Conservation (phyloP, 2,113 vertebrate genomes). For the Corythornis cristatus region DNA sequence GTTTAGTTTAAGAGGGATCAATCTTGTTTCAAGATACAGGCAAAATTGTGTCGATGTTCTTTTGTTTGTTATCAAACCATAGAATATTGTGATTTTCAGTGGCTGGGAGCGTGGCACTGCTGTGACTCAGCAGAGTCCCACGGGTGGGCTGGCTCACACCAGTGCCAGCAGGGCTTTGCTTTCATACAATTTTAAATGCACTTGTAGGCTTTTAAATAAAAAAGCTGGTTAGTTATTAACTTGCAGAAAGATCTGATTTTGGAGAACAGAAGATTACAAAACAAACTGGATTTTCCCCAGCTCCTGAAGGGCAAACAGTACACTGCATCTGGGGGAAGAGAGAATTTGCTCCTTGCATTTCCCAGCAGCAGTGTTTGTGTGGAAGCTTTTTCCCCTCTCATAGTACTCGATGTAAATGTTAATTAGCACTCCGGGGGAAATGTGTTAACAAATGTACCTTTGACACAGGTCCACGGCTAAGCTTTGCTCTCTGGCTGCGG, state of each 20-base stretch:
- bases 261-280: constrained; percentile 52
- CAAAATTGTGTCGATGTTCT: background rate
- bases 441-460: constrained; percentile 69
- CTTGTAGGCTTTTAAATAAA: constrained; percentile 44
- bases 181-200: constrained; percentile 14
- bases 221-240: constrained; percentile 71
- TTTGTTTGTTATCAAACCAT: background rate
- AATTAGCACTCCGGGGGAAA: constrained; percentile 64
- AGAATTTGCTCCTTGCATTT: background rate
- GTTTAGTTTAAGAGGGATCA: constrained; percentile 7
- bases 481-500: constrained; percentile 37
- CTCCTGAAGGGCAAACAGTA: constrained; percentile 59
- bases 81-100: background rate
- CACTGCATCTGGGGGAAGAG: background rate
- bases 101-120: background rate
- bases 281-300: constrained; percentile 55
- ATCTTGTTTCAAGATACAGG: background rate
- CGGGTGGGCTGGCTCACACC: background rate
- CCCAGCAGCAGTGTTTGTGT: background rate
- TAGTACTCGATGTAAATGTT: constrained; percentile 52
- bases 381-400: background rate
- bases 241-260: constrained; percentile 66
- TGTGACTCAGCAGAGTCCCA: background rate
- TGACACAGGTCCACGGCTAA: constrained; percentile 47
- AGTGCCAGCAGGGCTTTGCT: constrained; percentile 26